phyloP scores from a whole-genome alignment of 2,888 invertebrate genomes.

The Drosophila affinis region DNA sequence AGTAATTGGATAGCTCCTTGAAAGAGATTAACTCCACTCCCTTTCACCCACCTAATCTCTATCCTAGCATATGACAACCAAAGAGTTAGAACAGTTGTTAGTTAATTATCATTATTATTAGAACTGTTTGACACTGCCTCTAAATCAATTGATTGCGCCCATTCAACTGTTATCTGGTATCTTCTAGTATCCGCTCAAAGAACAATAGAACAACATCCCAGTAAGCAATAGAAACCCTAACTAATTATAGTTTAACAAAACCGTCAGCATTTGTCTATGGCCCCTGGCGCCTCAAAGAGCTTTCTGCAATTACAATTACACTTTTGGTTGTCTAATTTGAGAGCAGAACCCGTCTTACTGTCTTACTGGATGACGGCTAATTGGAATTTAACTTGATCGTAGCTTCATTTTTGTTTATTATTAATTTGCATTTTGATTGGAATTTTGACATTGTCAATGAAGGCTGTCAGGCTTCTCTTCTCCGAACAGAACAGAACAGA shows the following conservation, averaged over 20 bases:
- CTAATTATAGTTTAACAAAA: background rate
- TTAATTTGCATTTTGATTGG: slow-evolving; percentile 78
- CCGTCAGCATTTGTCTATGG: background rate
- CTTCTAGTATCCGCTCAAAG: no score
- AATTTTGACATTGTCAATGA: slow-evolving; percentile 62
- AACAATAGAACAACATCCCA: no score
- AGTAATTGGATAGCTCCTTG: no score
- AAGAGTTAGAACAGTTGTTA: no score
- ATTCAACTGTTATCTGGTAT: no score
- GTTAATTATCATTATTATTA: no score
- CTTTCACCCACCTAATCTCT: no score
- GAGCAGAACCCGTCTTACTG: background rate
- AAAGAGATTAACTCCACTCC: no score
- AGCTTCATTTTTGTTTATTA: slow-evolving; percentile 72
- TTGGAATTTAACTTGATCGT: slow-evolving; percentile 66
- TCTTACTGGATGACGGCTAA: slow-evolving; percentile 40
- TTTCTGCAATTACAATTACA: slow-evolving; percentile 3
- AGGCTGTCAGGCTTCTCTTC: slow-evolving; percentile 51
- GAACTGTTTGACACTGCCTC: no score
- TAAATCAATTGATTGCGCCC: no score
- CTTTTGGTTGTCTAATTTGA: slow-evolving; percentile 29
- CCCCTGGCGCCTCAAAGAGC: background rate
- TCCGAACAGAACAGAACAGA: slow-evolving; percentile 8
- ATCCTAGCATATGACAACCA: no score
- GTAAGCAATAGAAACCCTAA: no score